These are phyloP conservation scores for Anagrus nilaparvatae DNA, from an alignment of 1,140 invertebrate genomes.

Conservation along the genomic window DNA sequence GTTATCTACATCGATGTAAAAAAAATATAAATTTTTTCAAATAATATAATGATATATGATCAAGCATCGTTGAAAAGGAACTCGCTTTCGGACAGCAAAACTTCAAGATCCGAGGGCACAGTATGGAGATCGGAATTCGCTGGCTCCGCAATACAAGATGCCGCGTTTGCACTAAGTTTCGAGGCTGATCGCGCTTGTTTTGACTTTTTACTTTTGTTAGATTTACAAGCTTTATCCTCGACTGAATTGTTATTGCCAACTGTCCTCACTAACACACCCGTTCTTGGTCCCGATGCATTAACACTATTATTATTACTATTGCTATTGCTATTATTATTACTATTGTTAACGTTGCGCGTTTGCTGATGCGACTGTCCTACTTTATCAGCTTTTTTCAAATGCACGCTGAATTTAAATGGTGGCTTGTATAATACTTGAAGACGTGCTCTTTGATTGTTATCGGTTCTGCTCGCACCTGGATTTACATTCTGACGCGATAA, in stretches of 20 bases:
- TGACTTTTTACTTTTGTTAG: constrained; percentile 10
- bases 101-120: constrained; percentile 53
- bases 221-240: constrained; percentile 7
- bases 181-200: constrained; percentile 9
- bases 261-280: constrained; percentile 42
- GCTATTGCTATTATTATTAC: no score
- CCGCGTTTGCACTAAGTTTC: constrained; percentile 15
- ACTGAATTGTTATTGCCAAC: background rate
- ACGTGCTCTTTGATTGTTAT: constrained; percentile 60
- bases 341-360: constrained; percentile 13
- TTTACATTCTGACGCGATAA: no score
- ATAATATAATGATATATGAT: constrained; percentile 15
- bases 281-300: constrained; percentile 27
- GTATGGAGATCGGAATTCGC: constrained; percentile 49
- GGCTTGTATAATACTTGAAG: constrained; percentile 77
- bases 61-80: constrained; percentile 49
- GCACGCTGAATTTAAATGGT: constrained; percentile 73
- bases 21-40: background rate
- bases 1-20: background rate
- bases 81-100: constrained; percentile 51
- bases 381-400: constrained; percentile 59
- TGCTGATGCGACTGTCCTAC: constrained; percentile 22
- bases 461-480: no score
- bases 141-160: constrained; percentile 26
- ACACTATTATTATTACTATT: background rate